Evolutionary conservation across 2,113 vertebrate species (phyloP), one percentile per base, ranked within the genome.

Genomic region (Halichoeres trimaculatus): DNA sequence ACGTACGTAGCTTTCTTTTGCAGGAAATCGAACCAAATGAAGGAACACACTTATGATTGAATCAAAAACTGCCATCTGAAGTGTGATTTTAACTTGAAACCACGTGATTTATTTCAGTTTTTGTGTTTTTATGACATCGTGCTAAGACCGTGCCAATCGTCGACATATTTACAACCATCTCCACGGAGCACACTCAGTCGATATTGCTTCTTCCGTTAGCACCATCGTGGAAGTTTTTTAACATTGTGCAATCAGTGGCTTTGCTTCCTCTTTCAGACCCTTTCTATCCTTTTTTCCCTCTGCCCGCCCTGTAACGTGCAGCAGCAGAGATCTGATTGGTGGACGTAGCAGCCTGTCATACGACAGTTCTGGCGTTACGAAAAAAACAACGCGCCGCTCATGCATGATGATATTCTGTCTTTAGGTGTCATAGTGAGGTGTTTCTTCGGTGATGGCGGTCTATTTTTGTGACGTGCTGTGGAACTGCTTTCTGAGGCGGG

Each of bases 331-430:
- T 62, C 43, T 68, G 41, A 58, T 52, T 48, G 70, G 72, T 65
- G 19, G 36, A 41, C 9, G 54, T 50, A 43, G 84, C 74, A 50
- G 69, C 74, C 54, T 16, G 76, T 72, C 69, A 58, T 20, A 54
- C 48, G 74, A 85, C 86, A 69, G 74, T 73, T 79, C 78, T 81
- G 76, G 70, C 56, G 59, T 81, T 76, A 13, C 55, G 50, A 81
- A 85, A 76, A 68, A 63, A 14, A 48, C 30, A 45, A 81, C 54
- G 20, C 71, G 71, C 55, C 81, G 71, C 70, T 78, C 66, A 63
- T 89, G 89, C 83, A 84, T 85, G 87, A 76, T 59, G 20, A 83
- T 88, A 30, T 76, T 52, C 78, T 76, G 76, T 84, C 35, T n/a
- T 70, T 83, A 65, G 56, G 64, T 88, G 85, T 86, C 38, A 66